Evolutionary conservation across 1,140 invertebrate species (phyloP), one percentile per base, ranked within the genome.

Genomic region (Trypoxylus dichotomus): DNA sequence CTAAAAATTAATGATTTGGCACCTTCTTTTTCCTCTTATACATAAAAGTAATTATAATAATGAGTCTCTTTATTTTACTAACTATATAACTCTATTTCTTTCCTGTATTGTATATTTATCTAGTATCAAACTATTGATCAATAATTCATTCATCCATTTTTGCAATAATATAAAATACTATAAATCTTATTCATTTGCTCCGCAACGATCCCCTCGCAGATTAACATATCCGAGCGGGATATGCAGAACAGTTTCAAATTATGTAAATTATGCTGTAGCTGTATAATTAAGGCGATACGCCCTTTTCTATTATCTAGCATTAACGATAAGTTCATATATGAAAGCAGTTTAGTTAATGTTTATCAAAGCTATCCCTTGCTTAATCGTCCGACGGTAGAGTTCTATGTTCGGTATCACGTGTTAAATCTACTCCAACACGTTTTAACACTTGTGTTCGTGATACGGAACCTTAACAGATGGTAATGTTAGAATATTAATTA

Each of bases 201-300:
- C 19, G 37, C 29, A 74, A 10, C 13, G 19, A 27, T 15, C 37
- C 37, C n/a, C 32, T 42, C 11, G 32, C 10, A 74, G 7, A 43
- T 41, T 43, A 74, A 41, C 41, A 68, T 68, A 24, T 68, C 21
- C 15, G 24, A 29, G 24, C 60, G 72, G 37, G 32, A 42, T 74
- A 74, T 74, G 72, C 19, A 74, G 32, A 74, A 10, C 72, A 42
- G n/a, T 37, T 41, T n/a, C 19, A 29, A 43, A 58, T 21, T 77
- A 78, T 77, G 76, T 19, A 77, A 77, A 77, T 77, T 68, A 19
- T 24, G 32, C 47, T 74, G 73, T 79, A 78, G 78, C 47, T 68
- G 76, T 54, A 79, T 79, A 80, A 81, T 81, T 81, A 81, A 81
- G 79, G 76, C 47, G 79, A 78, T 37, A 76, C 80, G 79, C 80